Conservation (phyloP, 2,797 vertebrate species). For the Halcyon smyrnensis region DNA sequence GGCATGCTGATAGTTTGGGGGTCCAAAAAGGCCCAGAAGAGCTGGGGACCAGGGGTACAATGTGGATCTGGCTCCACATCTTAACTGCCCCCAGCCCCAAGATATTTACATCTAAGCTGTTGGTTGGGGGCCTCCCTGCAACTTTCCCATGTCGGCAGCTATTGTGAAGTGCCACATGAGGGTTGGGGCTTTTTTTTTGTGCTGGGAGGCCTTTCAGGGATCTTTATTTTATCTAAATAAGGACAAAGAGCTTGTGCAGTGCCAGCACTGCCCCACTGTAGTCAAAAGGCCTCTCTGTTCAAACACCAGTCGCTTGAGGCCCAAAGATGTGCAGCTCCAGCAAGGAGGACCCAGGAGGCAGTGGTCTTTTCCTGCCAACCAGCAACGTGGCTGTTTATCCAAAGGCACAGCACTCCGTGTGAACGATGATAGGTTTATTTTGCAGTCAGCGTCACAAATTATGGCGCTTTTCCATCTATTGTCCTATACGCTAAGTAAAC, state of each 20-base stretch:
- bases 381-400: slow-evolving; percentile 25
- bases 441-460: slow-evolving; percentile 55
- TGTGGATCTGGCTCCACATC: fast-evolving
- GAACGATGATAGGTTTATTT: slow-evolving; percentile 50
- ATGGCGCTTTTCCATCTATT: slow-evolving; percentile 65
- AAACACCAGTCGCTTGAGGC: not conserved
- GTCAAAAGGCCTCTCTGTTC: slow-evolving; percentile 20
- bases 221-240: slow-evolving; percentile 60
- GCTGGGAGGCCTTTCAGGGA: not conserved
- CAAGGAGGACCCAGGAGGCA: not conserved
- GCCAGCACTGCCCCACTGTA: slow-evolving; percentile 39
- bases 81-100: not conserved
- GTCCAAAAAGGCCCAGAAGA: not conserved
- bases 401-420: slow-evolving; percentile 1
- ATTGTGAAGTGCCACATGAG: slow-evolving; percentile 10
- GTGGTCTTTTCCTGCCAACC: not conserved
- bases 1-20: not conserved
- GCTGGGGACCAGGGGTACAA: not conserved
- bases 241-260: slow-evolving; percentile 33
- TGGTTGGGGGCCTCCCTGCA: not conserved
- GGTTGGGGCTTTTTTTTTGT: not conserved
- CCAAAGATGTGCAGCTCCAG: not conserved
- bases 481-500: slow-evolving; percentile 68
- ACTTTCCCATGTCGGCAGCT: slow-evolving; percentile 44
- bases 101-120: not conserved